Evolutionary conservation across 2,113 vertebrate species (phyloP), one percentile per base, ranked within the genome.

Genomic region (Lota lota): DNA sequence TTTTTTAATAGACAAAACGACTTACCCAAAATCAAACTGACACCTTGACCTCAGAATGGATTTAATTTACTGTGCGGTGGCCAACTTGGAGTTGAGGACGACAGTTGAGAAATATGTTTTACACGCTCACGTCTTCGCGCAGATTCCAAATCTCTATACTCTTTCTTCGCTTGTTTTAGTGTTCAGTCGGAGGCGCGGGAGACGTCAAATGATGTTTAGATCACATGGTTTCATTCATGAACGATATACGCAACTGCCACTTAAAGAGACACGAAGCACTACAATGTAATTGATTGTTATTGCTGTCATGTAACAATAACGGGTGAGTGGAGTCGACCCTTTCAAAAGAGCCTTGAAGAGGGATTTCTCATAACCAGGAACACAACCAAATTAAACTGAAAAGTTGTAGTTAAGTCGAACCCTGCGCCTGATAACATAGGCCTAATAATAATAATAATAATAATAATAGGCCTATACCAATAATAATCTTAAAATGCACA

Each of bases 141-240:
- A 78, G 83, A 82, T 87, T 88, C 81, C 79, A 74, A 81, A 88
- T 89, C 85, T 75, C 85, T 86, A 83, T 83, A 79, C 82, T 83
- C 78, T 83, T 86, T 79, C 77, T 79, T 78, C 72, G 78, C 88
- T 89, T 88, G 89, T 87, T 86, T 86, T 83, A 80, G 80, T 83
- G 82, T 82, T 24, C 76, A 85, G 84, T 86, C 85, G 76, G 83
- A 83, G 83, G 78, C 83, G 86, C 88, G 86, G 88, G 83, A 90
- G 89, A 91, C 90, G 94, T 96, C 95, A 96, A 93, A 92, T 94
- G 95, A 93, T 96, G 94, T 94, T 95, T 95, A 92, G 85, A 92
- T 95, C 94, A 95, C 94, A 92, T 95, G 94, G 87, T 89, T 95
- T 94, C 95, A 97, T 97, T 96, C 94, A 97, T 96, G 94, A 93